Evolutionary conservation across 2,113 vertebrate genomes (phyloP).

Genomic region (Anthoscopus minutus): DNA sequence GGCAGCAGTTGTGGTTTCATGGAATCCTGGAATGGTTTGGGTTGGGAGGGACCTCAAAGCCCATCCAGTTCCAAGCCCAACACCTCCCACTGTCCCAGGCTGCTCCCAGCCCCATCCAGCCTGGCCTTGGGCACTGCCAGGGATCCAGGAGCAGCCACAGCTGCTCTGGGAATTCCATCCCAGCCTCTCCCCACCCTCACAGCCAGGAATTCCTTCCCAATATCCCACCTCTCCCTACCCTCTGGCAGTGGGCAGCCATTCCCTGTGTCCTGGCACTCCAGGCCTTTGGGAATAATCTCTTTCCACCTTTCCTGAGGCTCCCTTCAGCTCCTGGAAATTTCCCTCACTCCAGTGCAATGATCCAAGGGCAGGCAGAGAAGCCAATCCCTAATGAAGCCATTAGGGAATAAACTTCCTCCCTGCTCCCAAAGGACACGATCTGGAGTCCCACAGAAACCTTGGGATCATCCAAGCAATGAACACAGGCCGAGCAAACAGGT

Average conservation of each 20-base stretch:
- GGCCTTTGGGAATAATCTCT: neutral
- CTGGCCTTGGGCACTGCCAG: neutral
- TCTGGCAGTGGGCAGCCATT: neutral
- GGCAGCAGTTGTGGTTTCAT: neutral
- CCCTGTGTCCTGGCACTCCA: neutral
- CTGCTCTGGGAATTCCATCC: neutral
- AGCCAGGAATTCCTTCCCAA: neutral
- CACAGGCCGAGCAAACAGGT: neutral
- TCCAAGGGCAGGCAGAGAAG: neutral
- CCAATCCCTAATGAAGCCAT: neutral
- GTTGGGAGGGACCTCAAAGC: neutral
- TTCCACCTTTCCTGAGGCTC: neutral
- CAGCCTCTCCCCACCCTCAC: neutral
- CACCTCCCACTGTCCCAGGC: neutral
- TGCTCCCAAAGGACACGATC: neutral
- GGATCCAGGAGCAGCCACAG: neutral
- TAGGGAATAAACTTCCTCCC: neutral
- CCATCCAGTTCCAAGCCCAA: rapidly evolving
- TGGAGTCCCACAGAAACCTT: neutral
- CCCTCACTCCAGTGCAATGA: neutral
- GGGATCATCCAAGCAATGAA: neutral
- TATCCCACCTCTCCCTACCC: neutral
- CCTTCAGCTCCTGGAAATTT: neutral
- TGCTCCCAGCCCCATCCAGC: neutral
- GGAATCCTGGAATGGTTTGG: neutral